These are phyloP conservation scores for Pheosia tremula DNA, from an alignment of 2,888 invertebrate genomes.

Conservation along the genomic window DNA sequence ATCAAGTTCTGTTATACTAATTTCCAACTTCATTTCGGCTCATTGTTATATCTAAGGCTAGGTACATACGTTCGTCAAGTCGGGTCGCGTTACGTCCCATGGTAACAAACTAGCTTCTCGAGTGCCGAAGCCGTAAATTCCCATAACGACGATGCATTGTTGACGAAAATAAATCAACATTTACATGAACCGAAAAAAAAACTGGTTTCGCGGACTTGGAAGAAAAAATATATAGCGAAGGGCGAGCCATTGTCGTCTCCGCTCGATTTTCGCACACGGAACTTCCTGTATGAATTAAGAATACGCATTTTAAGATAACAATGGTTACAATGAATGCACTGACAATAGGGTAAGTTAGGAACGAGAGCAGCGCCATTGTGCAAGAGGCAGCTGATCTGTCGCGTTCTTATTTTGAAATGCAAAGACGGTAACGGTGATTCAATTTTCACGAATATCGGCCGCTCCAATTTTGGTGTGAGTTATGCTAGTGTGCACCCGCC, in stretches of 20 bases:
- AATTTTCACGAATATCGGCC: constrained; percentile 53
- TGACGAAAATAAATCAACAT: constrained; percentile 82
- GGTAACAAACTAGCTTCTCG: constrained; percentile 51
- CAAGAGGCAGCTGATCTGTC: constrained; percentile 69
- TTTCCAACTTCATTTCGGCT: constrained; percentile 61
- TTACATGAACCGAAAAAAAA: constrained; percentile 72
- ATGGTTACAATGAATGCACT: constrained; percentile 60
- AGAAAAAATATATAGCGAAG: constrained; percentile 54
- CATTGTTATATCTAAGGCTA: constrained; percentile 49
- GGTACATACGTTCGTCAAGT: constrained; percentile 39
- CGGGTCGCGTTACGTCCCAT: constrained; percentile 51
- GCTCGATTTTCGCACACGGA: constrained; percentile 76
- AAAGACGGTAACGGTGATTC: constrained; percentile 56
- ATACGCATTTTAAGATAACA: constrained; percentile 71
- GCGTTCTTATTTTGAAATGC: constrained; percentile 54
- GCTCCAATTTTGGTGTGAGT: constrained; percentile 49
- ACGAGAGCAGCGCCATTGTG: constrained; percentile 69
- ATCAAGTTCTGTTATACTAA: constrained; percentile 53
- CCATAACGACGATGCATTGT: constrained; percentile 74
- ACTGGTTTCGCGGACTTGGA: constrained; percentile 66
- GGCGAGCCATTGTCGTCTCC: constrained; percentile 63
- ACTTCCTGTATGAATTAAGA: constrained; percentile 67
- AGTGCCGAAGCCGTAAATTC: constrained; percentile 64
- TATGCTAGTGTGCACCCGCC: constrained; percentile 34
- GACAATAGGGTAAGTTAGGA: constrained; percentile 62